Conservation (phyloP, 2,888 invertebrate genomes). For the Temnothorax ravouxi region DNA sequence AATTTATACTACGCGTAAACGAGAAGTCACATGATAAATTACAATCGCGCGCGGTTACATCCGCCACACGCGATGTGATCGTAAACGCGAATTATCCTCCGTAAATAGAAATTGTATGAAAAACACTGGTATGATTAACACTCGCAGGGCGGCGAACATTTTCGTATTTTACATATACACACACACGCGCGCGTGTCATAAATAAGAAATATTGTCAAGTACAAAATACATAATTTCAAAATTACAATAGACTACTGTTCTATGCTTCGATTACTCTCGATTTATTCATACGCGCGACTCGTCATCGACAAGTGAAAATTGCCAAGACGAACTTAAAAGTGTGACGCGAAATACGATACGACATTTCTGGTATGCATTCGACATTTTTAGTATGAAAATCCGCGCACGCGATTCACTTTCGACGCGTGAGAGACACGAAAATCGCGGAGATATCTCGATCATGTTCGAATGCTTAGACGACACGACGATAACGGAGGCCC, state of each 20-base stretch:
- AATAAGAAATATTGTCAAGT: background rate
- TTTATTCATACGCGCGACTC: background rate
- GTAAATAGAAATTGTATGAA: constrained; percentile 4
- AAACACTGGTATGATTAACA: background rate
- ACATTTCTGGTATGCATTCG: background rate
- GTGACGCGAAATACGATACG: background rate
- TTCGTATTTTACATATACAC: background rate
- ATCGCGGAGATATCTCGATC: background rate
- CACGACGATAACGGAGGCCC: background rate
- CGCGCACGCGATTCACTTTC: background rate
- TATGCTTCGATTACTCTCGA: background rate
- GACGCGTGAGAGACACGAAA: background rate
- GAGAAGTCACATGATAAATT: background rate
- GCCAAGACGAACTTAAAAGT: background rate
- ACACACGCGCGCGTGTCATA: background rate
- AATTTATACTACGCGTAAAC: background rate
- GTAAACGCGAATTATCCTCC: background rate
- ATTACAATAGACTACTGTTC: background rate
- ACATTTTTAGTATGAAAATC: background rate
- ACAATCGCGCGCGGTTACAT: background rate
- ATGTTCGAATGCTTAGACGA: background rate
- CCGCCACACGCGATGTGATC: background rate
- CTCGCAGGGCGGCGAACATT: too few relatives aligned
- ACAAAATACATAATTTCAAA: background rate
- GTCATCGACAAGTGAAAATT: background rate